Conservation (phyloP, 23 tunicate species). For the Clavelina lepadiformis region DNA sequence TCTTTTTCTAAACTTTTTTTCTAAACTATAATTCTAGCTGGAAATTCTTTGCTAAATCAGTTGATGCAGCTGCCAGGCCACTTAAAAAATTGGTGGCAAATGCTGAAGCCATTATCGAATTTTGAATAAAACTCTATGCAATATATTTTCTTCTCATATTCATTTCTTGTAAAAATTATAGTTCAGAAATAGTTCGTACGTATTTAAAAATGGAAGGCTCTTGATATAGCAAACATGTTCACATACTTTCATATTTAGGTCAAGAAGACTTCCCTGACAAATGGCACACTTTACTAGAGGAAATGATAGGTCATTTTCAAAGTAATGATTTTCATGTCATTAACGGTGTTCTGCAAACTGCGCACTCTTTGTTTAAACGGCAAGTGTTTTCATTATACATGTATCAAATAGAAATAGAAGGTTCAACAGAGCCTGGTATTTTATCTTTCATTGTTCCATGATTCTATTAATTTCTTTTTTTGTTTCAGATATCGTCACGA, state of each 20-base stretch:
- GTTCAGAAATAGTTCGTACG: too few relatives aligned
- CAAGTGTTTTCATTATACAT: background rate
- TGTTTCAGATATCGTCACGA: slow-evolving; percentile 71
- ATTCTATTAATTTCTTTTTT: background rate
- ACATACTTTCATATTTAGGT: too few relatives aligned
- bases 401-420: background rate
- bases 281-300: slow-evolving; percentile 74
- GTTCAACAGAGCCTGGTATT: background rate
- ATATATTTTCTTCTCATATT: too few relatives aligned
- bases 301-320: slow-evolving; percentile 59
- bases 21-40: too few relatives aligned
- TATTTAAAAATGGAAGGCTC: too few relatives aligned
- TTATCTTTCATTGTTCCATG: background rate
- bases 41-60: too few relatives aligned
- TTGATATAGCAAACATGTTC: too few relatives aligned
- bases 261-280: slow-evolving; percentile 91
- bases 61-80: background rate
- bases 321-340: slow-evolving; percentile 76
- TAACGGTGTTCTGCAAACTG: slow-evolving; percentile 88
- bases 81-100: background rate
- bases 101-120: background rate
- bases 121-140: background rate
- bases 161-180: too few relatives aligned
- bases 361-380: slow-evolving; percentile 91
- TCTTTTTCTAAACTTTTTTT: background rate